Percentiles rank a stretch among this genome's conserved stretches.
Evolutionary conservation across 2,113 vertebrate species (phyloP).

Genomic region (Phylloscopus trochilus): DNA sequence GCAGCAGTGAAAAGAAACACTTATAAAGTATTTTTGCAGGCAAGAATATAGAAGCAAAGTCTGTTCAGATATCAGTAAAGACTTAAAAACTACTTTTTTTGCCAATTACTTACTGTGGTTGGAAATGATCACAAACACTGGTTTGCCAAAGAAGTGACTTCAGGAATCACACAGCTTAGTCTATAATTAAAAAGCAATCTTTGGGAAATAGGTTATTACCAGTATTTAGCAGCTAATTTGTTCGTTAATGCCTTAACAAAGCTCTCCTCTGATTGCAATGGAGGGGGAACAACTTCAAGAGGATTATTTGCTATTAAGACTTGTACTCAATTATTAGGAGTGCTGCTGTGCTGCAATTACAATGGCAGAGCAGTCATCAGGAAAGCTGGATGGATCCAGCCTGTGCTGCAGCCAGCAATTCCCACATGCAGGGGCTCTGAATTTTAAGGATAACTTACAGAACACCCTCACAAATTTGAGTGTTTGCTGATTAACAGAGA

Average conservation of each 20-base stretch:
- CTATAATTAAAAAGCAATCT: conserved; percentile 58
- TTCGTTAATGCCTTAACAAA: conserved; percentile 55
- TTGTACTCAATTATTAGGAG: neutral
- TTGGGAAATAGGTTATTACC: conserved; percentile 37
- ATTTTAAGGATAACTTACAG: neutral
- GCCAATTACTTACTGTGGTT: neutral
- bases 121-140: neutral
- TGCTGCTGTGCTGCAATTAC: conserved; percentile 14
- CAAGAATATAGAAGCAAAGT: neutral
- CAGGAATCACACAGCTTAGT: neutral
- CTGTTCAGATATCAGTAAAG: neutral
- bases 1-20: neutral
- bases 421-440: neutral
- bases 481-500: neutral
- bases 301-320: conserved; percentile 55
- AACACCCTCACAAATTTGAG: neutral
- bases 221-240: conserved; percentile 53
- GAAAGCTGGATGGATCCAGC: neutral
- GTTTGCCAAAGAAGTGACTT: conserved; percentile 18
- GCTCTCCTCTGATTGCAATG: conserved; percentile 33
- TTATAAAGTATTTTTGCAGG: neutral
- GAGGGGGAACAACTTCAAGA: conserved; percentile 26
- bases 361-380: neutral
- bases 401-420: neutral
- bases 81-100: neutral